phyloP scores from a whole-genome alignment of 2,888 invertebrate species.

The Heliconius ismenius region DNA sequence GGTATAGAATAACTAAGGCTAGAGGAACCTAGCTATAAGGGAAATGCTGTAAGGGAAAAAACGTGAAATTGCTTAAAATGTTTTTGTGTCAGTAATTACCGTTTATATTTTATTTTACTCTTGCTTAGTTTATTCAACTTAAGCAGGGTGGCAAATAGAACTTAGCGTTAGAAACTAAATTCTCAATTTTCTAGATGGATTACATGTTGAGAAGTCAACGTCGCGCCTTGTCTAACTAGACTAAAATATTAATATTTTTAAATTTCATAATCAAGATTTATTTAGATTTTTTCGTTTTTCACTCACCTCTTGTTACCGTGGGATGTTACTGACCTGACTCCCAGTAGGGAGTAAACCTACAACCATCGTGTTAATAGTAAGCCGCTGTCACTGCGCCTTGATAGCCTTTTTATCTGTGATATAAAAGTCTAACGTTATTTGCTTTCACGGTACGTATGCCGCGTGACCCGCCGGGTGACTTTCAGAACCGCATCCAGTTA shows the following conservation, averaged over 20 bases:
- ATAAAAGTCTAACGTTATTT: constrained; percentile 9
- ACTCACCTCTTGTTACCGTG: too few species aligned
- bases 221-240: neutral
- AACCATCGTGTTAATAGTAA: neutral
- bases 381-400: neutral
- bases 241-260: too few species aligned
- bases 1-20: too few species aligned
- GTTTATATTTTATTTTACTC: too few species aligned
- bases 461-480: constrained; percentile 46
- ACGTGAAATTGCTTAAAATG: too few species aligned
- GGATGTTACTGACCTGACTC: too few species aligned
- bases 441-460: constrained; percentile 36
- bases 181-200: neutral
- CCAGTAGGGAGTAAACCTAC: neutral
- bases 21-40: too few species aligned
- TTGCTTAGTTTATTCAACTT: too few species aligned
- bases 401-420: neutral
- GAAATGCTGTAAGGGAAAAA: too few species aligned
- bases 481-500: constrained; percentile 50
- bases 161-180: neutral
- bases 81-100: too few species aligned
- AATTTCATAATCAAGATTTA: too few species aligned
- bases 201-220: neutral
- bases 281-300: too few species aligned
- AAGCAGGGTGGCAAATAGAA: neutral